These are phyloP conservation scores for Agelastica alni DNA, from an alignment of 2,888 invertebrate genomes.

Conservation along the genomic window DNA sequence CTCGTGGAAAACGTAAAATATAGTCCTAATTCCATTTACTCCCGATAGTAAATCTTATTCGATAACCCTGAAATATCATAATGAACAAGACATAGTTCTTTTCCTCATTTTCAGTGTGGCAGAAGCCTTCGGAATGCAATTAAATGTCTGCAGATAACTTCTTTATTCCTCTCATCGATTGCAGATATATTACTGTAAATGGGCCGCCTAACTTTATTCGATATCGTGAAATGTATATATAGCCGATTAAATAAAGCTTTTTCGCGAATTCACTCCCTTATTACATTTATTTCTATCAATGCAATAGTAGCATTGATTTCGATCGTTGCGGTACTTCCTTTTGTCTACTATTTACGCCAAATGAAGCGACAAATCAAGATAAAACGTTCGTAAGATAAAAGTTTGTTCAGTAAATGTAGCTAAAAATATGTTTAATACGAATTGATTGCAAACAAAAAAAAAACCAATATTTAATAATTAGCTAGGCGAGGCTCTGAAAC, in stretches of 20 bases:
- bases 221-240: slow-evolving; percentile 51
- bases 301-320: slow-evolving; percentile 18
- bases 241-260: slow-evolving; percentile 48
- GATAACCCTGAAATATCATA: slow-evolving; percentile 39
- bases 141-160: slow-evolving; percentile 50
- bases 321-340: neutral
- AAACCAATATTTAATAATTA: too few relatives aligned
- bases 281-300: slow-evolving; percentile 44
- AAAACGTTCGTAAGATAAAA: too few relatives aligned
- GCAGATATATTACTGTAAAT: slow-evolving; percentile 56
- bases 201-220: slow-evolving; percentile 52
- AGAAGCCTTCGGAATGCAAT: slow-evolving; percentile 49
- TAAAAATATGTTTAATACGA: too few relatives aligned
- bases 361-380: too few relatives aligned
- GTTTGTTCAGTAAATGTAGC: too few relatives aligned
- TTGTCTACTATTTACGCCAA: neutral
- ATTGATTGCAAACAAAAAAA: too few relatives aligned
- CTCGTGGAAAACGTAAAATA: slow-evolving; percentile 15
- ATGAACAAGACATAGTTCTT: slow-evolving; percentile 35
- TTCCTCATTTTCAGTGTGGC: slow-evolving; percentile 24
- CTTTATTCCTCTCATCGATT: slow-evolving; percentile 55
- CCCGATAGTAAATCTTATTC: slow-evolving; percentile 28
- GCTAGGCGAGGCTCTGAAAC: too few relatives aligned
- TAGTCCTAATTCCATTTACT: slow-evolving; percentile 26
- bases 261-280: slow-evolving; percentile 43